These are phyloP conservation scores for Pardalotus punctatus DNA, from an alignment of 2,113 vertebrate species.

Conservation along the genomic window DNA sequence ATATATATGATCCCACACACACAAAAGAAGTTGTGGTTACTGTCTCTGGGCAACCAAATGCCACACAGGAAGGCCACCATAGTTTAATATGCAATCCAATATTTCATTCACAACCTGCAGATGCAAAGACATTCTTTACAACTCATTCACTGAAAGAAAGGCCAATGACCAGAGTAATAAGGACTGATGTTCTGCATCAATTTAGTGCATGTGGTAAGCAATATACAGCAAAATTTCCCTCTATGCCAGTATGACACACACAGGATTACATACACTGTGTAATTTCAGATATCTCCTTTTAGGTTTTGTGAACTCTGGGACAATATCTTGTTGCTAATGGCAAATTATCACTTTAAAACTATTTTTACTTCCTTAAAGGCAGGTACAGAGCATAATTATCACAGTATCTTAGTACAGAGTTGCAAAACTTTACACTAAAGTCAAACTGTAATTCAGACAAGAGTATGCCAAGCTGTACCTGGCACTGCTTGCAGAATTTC, in stretches of 20 bases:
- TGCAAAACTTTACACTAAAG: not conserved
- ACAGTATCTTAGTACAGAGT: not conserved
- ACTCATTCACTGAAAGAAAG: not conserved
- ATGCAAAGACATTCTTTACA: not conserved
- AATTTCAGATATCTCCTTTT: not conserved
- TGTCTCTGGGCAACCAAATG: not conserved
- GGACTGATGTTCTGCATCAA: not conserved
- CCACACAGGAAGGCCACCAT: not conserved
- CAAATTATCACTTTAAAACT: not conserved
- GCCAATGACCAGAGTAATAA: not conserved
- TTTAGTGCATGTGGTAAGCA: not conserved
- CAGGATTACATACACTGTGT: accelerated
- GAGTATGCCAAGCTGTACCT: not conserved
- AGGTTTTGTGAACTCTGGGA: not conserved
- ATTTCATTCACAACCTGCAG: not conserved
- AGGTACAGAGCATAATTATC: not conserved
- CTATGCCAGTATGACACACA: not conserved
- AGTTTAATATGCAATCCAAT: not conserved
- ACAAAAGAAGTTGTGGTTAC: not conserved
- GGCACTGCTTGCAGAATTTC: not conserved
- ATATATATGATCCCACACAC: not conserved
- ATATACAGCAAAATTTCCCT: not conserved
- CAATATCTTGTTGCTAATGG: not conserved
- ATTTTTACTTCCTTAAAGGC: not conserved
- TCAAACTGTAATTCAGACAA: not conserved